These are phyloP conservation scores for Nesidiocoris tenuis DNA, from an alignment of 2,888 invertebrate species.

Conservation along the genomic window DNA sequence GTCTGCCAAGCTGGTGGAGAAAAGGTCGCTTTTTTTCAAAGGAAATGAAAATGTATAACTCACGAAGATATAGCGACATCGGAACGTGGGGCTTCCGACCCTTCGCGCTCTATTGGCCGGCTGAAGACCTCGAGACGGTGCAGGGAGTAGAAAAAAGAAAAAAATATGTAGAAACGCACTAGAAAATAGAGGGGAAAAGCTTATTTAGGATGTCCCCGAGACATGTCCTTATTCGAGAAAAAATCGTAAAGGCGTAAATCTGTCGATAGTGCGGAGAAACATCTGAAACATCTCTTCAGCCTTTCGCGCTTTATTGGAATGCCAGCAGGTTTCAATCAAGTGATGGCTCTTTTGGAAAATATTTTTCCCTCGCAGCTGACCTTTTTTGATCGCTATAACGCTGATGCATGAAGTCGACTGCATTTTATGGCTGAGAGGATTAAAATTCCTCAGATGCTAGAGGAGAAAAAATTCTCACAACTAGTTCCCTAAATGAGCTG, in stretches of 20 bases:
- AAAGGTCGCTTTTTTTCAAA: not conserved
- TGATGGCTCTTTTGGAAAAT: too few species aligned
- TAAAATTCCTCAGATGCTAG: too few species aligned
- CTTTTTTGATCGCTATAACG: too few species aligned
- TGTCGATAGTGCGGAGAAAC: not conserved
- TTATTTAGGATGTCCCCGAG: not conserved
- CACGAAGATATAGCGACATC: not conserved
- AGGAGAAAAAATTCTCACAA: too few species aligned
- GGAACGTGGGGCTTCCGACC: constrained; percentile 8
- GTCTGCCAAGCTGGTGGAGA: not conserved
- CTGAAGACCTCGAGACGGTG: not conserved
- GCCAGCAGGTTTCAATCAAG: not conserved
- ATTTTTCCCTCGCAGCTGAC: too few species aligned
- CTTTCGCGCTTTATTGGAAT: not conserved
- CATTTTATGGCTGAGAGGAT: too few species aligned
- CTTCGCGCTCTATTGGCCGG: not conserved
- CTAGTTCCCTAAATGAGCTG: too few species aligned
- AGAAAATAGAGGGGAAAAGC: not conserved
- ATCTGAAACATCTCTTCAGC: not conserved
- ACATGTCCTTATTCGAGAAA: not conserved
- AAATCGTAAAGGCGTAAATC: not conserved
- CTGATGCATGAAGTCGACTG: too few species aligned
- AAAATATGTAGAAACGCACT: not conserved
- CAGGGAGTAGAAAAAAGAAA: too few species aligned
- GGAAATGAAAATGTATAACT: constrained; percentile 9